These are phyloP conservation scores for Ceriagrion tenellum DNA, from an alignment of 2,888 invertebrate species.

Conservation along the genomic window DNA sequence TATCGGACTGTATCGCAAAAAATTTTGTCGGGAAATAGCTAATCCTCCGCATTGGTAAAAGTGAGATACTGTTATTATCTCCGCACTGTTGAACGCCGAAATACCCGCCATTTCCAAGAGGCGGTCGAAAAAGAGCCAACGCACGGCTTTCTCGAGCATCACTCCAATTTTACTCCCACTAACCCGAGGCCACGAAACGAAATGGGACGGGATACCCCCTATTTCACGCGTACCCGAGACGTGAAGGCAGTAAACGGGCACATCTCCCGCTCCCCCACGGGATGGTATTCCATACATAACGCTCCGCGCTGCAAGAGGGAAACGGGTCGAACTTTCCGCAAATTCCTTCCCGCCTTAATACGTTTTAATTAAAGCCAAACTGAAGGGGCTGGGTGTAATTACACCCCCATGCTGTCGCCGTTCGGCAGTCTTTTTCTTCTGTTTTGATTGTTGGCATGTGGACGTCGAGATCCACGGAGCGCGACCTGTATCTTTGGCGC, in stretches of 20 bases:
- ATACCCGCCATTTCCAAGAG: neutral
- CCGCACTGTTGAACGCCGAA: neutral
- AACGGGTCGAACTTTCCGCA: neutral
- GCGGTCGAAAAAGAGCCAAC: neutral
- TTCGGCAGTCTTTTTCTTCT: neutral
- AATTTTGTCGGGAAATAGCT: too few species aligned
- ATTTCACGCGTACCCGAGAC: neutral
- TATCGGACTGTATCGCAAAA: too few species aligned
- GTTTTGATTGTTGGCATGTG: neutral
- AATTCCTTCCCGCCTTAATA: neutral
- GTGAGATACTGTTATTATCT: neutral
- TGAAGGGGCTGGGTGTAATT: neutral
- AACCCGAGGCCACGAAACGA: neutral
- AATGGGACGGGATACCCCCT: neutral
- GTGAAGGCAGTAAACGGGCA: neutral
- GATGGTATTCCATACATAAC: neutral
- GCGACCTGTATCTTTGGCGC: too few species aligned
- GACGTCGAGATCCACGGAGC: neutral
- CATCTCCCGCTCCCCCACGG: neutral
- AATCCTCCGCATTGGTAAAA: neutral
- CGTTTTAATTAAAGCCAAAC: neutral
- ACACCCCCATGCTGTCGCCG: neutral
- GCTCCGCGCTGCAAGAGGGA: neutral
- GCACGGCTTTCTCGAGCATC: neutral
- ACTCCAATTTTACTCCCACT: neutral